Evolutionary conservation across 1,140 invertebrate species (phyloP), one percentile per base, ranked within the genome.

Genomic region (Drosophila bipectinata): DNA sequence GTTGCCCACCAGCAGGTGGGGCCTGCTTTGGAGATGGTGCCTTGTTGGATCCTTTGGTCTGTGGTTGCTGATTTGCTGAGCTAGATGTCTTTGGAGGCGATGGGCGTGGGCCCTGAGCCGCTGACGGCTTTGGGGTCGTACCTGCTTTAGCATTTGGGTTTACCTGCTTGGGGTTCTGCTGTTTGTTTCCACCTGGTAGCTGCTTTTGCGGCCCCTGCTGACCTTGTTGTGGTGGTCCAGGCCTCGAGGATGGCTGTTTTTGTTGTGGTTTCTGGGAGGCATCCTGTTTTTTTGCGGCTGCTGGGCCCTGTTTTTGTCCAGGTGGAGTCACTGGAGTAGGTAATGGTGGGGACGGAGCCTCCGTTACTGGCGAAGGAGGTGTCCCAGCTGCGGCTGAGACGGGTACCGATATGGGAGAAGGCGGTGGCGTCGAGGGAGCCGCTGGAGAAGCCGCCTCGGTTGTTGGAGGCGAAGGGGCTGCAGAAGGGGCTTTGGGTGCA

Each of bases 1-100:
- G 77, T 12, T 67, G 74, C n/a, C 79, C 49, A 49, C 64, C 49
- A 52, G 58, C 26, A 45, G 64, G 39, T 41, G 62, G 34, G 44
- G 79, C 14, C 39, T 83, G 80, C 47, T 83, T 84, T 12, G 78
- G 66, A 14, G 82, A 72, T 18, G 82, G 83, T 24, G 79, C 48
- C 39, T 85, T 85, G 26, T 69, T 67, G 9, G 52, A 58, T 14
- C 48, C 21, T 26, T 66, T 66, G n/a, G 24, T 63, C 39, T 73
- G 77, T 10, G 10, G 18, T 24, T 47, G 44, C 18, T 47, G 44
- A 12, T 37, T 26, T 49, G 32, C 45, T 57, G 67, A 26, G 48
- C 67, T 8, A 32, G 47, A 3, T 28, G 34, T 7, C 21, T 80
- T 77, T 9, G 51, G 55, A 6, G 55, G 45, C 14, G 59, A 24